These are phyloP conservation scores for Amiota minor DNA, from an alignment of 2,888 invertebrate species.

Conservation along the genomic window DNA sequence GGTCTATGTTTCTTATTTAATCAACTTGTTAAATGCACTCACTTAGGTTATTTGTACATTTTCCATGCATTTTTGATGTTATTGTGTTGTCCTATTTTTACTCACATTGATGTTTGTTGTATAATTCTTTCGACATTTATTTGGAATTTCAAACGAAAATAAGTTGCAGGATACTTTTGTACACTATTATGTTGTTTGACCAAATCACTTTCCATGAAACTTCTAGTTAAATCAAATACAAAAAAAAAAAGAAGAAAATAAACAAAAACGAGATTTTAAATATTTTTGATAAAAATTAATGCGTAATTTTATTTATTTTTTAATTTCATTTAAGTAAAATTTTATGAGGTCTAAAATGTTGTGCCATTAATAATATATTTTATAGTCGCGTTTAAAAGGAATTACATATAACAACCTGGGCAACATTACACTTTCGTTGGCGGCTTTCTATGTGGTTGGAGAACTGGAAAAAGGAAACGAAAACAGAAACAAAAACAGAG, in stretches of 20 bases:
- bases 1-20: too few relatives aligned
- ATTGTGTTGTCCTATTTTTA: slow-evolving; percentile 38
- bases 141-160: neutral
- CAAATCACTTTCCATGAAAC: neutral
- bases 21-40: too few relatives aligned
- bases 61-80: neutral
- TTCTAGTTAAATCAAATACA: neutral
- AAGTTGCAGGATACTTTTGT: neutral
- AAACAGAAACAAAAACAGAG: neutral
- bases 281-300: neutral
- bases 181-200: neutral
- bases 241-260: slow-evolving; percentile 1
- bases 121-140: neutral
- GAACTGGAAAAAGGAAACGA: neutral
- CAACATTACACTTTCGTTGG: too few relatives aligned
- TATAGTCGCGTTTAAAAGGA: slow-evolving; percentile 48
- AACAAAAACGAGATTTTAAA: neutral
- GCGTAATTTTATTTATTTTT: neutral
- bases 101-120: slow-evolving; percentile 35
- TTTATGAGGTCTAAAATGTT: slow-evolving; percentile 33
- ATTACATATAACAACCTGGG: slow-evolving; percentile 7
- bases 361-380: slow-evolving; percentile 64
- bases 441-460: too few relatives aligned
- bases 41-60: neutral
- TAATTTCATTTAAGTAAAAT: neutral